Evolutionary conservation across 2,888 invertebrate genomes (phyloP).

Genomic region (Blastobasis adustella): DNA sequence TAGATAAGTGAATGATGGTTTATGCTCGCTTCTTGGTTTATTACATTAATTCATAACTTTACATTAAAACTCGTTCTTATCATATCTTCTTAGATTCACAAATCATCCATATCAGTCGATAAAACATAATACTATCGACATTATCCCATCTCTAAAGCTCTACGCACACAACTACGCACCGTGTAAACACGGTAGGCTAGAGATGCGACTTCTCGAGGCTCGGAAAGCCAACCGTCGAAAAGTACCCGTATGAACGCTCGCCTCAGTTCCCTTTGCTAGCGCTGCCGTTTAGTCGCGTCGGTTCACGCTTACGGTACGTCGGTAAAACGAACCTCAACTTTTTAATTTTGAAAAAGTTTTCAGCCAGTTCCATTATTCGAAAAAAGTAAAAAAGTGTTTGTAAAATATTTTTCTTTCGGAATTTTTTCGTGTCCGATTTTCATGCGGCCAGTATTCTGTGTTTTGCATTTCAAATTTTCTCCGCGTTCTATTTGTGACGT

Average conservation of each 20-base stretch:
- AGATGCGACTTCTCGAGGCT: conserved; percentile 18
- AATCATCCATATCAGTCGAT: background rate
- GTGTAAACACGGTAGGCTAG: conserved; percentile 8
- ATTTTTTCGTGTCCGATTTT: background rate
- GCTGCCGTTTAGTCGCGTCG: conserved; percentile 39
- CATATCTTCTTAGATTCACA: too few relatives aligned
- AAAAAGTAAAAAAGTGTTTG: conserved; percentile 7
- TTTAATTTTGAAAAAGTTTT: conserved; percentile 22
- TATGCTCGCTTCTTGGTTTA: too few relatives aligned
- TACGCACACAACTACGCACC: conserved; percentile 7
- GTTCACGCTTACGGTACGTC: conserved; percentile 45
- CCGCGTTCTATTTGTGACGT: conserved; percentile 10
- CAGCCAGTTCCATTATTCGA: conserved; percentile 20
- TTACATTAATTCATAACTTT: too few relatives aligned
- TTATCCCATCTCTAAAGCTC: conserved; percentile 2
- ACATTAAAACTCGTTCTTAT: too few relatives aligned
- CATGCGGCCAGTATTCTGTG: background rate
- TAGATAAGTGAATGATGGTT: too few relatives aligned
- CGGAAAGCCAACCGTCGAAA: conserved; percentile 46
- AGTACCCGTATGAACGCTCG: conserved; percentile 41
- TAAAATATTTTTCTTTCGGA: background rate
- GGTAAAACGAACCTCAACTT: conserved; percentile 12
- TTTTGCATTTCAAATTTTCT: conserved; percentile 3
- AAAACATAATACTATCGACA: background rate
- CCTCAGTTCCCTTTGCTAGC: conserved; percentile 45